Evolutionary conservation across 2,888 invertebrate genomes (phyloP).

Genomic region (Cetonia aurata): DNA sequence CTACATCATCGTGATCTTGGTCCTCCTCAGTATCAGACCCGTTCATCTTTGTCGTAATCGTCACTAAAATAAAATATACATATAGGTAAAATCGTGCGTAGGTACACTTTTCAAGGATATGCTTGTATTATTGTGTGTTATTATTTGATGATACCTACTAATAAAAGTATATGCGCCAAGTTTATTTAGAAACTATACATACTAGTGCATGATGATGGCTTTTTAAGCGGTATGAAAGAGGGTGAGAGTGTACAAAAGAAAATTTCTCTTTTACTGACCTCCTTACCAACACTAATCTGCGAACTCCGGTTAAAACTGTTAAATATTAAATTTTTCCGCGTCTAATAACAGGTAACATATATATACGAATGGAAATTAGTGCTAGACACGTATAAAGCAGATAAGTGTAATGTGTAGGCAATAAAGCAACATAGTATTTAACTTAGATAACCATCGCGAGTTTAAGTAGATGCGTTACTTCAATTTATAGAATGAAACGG

Average conservation of each 20-base stretch:
- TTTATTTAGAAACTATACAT: no score
- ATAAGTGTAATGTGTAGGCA: no score
- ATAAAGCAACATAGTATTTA: not conserved
- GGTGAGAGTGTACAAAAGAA: constrained; percentile 14
- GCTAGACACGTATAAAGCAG: no score
- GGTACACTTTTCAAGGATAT: no score
- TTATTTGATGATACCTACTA: no score
- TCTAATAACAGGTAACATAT: not conserved
- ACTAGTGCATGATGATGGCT: not conserved
- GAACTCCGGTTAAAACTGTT: not conserved
- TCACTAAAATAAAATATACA: constrained; percentile 23
- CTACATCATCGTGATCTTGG: constrained; percentile 44
- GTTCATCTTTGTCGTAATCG: constrained; percentile 31
- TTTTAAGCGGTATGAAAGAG: constrained; percentile 12
- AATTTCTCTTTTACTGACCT: constrained; percentile 31
- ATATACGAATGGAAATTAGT: no score
- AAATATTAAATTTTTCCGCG: not conserved
- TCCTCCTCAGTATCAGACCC: constrained; percentile 39
- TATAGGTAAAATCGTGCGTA: no score
- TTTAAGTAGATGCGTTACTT: no score
- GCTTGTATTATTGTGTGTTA: no score
- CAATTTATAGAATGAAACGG: not conserved
- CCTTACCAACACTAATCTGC: constrained; percentile 16
- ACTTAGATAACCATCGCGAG: constrained; percentile 11
- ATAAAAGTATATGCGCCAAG: no score